phyloP scores from a whole-genome alignment of 2,797 vertebrate genomes.

The Rhabdomys pumilio region DNA sequence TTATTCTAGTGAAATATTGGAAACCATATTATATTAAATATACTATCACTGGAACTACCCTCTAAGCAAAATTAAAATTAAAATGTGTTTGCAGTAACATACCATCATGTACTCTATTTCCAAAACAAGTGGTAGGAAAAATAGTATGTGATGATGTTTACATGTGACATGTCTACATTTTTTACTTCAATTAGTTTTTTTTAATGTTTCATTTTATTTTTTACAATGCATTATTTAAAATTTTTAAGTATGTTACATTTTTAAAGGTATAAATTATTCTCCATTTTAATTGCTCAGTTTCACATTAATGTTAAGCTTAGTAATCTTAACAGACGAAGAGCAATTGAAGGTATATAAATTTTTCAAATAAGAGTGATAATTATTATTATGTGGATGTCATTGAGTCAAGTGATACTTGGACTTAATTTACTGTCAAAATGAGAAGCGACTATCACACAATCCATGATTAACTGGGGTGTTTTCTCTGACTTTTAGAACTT shows the following conservation, averaged over 20 bases:
- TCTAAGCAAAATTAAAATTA: slow-evolving; percentile 50
- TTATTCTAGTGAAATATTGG: slow-evolving; percentile 77
- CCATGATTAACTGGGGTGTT: not conserved
- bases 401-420: not conserved
- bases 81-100: slow-evolving; percentile 41
- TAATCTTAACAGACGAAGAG: not conserved
- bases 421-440: not conserved
- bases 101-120: not conserved
- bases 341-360: not conserved
- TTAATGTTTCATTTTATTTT: not conserved
- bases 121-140: not conserved
- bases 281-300: not conserved
- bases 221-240: not conserved
- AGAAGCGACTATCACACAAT: not conserved
- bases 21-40: slow-evolving; percentile 69
- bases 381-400: not conserved
- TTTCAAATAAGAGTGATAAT: not conserved
- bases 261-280: not conserved
- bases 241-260: not conserved
- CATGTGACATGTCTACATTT: not conserved
- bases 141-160: not conserved
- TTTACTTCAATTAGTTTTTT: slow-evolving; percentile 35
- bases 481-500: not conserved
- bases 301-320: not conserved
- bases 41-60: slow-evolving; percentile 17